Conservation (phyloP, 1,140 invertebrate genomes). For the silkworm (Bombyx mori) region ASM3026992v2 NC_085128.1:9093001-9093500, state of each 20-base stretch:
- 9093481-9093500: too few species aligned
- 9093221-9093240: conserved; percentile 26
- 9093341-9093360: too few species aligned
- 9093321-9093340: too few species aligned
- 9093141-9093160: conserved; percentile 39
- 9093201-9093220: conserved; percentile 44
- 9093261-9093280: conserved; percentile 31
- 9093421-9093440: too few species aligned
- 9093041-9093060: conserved; percentile 60
- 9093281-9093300: conserved; percentile 40
- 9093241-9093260: conserved; percentile 21
- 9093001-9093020: conserved; percentile 47
- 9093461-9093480: too few species aligned
- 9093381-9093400: too few species aligned
- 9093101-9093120: conserved; percentile 51
- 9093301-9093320: conserved; percentile 2
- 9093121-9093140: conserved; percentile 48
- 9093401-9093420: too few species aligned
- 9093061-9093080: conserved; percentile 55
- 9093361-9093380: too few species aligned
- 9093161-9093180: conserved; percentile 38
- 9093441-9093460: too few species aligned
- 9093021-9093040: conserved; percentile 51
- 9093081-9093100: conserved; percentile 64
- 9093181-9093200: conserved; percentile 59